A percentile compares a stretch with the other conserved stretches of the same genome.
Conservation (phyloP, 2,113 vertebrate genomes). For the Anthoscopus minutus region DNA sequence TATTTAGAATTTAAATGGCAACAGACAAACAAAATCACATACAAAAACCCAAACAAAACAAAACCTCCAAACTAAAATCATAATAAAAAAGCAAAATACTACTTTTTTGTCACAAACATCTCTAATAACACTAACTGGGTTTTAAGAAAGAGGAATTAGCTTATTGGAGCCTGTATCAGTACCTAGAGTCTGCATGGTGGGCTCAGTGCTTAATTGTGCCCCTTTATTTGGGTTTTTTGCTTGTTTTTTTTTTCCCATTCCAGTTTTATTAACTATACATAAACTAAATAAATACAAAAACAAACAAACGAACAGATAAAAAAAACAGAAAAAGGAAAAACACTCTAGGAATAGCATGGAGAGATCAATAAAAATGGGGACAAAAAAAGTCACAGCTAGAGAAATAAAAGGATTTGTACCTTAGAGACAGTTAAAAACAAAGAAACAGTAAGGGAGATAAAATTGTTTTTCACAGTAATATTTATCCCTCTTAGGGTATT, state of each 20-base stretch:
- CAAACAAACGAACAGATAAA: not conserved
- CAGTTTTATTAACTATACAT: not conserved
- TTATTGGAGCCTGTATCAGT: not conserved
- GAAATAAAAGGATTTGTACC: not conserved
- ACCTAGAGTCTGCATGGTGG: not conserved
- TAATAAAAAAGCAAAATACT: not conserved
- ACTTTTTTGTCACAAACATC: not conserved
- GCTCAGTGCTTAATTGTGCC: not conserved
- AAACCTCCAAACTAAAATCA: fast-evolving
- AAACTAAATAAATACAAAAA: not conserved
- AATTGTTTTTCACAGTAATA: not conserved
- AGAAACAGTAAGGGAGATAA: not conserved
- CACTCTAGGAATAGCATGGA: not conserved
- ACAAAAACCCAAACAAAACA: not conserved
- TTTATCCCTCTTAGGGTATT: not conserved
- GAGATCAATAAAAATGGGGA: not conserved
- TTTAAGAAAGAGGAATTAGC: not conserved
- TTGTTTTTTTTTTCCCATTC: fast-evolving
- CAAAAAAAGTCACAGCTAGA: not conserved
- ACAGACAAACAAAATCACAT: not conserved
- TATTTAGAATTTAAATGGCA: not conserved
- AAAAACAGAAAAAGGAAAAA: not conserved
- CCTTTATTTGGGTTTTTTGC: fast-evolving
- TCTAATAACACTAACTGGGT: not conserved
- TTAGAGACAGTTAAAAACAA: not conserved